Base-by-base conservation (phyloP, 2,113 vertebrate species). In the Tragelaphus scriptus region DNA sequence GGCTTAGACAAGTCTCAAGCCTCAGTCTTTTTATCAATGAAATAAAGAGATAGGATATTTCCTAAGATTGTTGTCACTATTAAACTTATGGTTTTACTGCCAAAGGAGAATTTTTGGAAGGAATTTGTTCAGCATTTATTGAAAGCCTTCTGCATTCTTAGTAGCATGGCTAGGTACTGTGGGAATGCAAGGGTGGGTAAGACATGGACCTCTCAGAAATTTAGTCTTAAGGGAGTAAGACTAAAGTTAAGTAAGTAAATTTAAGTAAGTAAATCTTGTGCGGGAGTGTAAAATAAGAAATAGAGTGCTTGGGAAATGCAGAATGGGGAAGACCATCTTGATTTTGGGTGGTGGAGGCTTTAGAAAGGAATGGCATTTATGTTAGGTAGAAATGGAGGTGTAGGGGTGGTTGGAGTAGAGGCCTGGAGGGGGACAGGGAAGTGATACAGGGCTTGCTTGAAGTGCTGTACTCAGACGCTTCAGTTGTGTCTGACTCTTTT, bases 51-150 rank as follows among this genome's bases (percentile, higher is more conserved):
- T 40, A 81, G 47, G 61, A 7, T 93, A 56, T 90, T 96, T 84
- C 51, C 13, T 84, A 90, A 93, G 63, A 91, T 90, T 51, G 36
- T 77, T 77, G 59, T 65, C 30, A n/a, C 53, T 58, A 55, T 49
- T 95, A 77, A 96, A 84, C 19, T 40, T 91, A 56, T 26, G 23
- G 30, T 65, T 96, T 89, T 90, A 44, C 40, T 36, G 30, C 80
- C 77, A 30, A 85, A 71, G 53, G 85, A 89, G 68, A 55, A 59
- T 79, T 94, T 97, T 91, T 75, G 51, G 84, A 84, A 95, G 26
- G 13, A 77, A 87, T 89, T 77, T 13, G n/a, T 59, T 90, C 28
- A 56, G 51, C 36, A 68, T 59, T 59, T 87, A 71, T 61, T 84
- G 85, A 88, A 93, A 88, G 15, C 2, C 16, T 79, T 68, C 30